Percentiles rank a stretch among this genome's conserved stretches.
Conservation (phyloP, 23 tunicate species). For the Clavelina lepadiformis region DNA sequence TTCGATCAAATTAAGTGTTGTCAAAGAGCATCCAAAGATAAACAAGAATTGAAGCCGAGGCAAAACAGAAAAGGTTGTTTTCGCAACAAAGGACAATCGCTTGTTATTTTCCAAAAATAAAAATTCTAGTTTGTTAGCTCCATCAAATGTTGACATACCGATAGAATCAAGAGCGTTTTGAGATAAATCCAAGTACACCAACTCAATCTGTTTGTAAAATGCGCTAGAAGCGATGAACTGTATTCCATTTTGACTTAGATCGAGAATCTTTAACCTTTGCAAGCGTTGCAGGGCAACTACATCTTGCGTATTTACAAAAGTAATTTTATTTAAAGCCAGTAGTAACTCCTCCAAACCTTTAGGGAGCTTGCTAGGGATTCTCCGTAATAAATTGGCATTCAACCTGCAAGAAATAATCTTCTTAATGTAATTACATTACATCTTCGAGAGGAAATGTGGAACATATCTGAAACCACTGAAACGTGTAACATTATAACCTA, state of each 20-base stretch:
- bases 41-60: conserved; percentile 27
- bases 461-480: too few relatives aligned
- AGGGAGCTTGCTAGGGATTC: conserved; percentile 37
- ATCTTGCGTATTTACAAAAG: conserved; percentile 2
- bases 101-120: conserved; percentile 32
- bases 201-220: conserved; percentile 7
- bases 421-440: too few relatives aligned
- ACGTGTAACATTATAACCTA: too few relatives aligned
- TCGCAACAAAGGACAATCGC: conserved; percentile 5
- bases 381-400: conserved; percentile 15
- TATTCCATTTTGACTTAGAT: conserved; percentile 37
- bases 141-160: conserved; percentile 15
- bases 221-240: conserved; percentile 1
- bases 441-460: too few relatives aligned
- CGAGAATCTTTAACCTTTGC: conserved; percentile 25
- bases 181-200: conserved; percentile 42
- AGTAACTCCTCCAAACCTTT: conserved; percentile 7
- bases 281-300: conserved; percentile 1
- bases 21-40: conserved; percentile 29
- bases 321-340: conserved; percentile 24
- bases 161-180: conserved; percentile 17
- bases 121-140: conserved; percentile 11
- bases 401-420: conserved; percentile 32
- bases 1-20: conserved; percentile 11
- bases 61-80: conserved; percentile 1